These are phyloP conservation scores for Actinia equina DNA, from an alignment of 64 coral and sea anemone genomes.

Conservation along the genomic window DNA sequence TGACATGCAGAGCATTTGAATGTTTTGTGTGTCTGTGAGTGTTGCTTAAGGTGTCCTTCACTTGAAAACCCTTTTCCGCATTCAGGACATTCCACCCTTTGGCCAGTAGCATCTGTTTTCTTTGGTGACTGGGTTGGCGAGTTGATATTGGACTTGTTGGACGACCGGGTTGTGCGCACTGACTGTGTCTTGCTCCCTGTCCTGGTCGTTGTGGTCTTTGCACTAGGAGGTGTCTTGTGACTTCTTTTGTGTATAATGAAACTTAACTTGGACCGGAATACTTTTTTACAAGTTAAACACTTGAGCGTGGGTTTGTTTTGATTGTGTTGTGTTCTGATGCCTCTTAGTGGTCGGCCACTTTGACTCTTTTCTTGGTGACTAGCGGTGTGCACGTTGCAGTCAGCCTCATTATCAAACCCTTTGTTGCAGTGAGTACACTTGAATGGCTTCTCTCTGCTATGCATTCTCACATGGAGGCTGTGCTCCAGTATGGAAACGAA, in stretches of 20 bases:
- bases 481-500: neutral
- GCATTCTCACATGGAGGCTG: conserved; percentile 12
- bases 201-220: neutral
- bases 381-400: neutral
- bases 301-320: neutral
- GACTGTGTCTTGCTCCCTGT: neutral
- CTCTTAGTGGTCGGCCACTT: neutral
- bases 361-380: neutral
- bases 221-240: neutral
- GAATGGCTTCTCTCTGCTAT: conserved; percentile 25
- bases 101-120: neutral
- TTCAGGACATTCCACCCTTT: neutral
- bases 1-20: neutral
- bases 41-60: neutral
- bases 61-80: neutral
- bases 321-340: neutral
- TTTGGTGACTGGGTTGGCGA: neutral
- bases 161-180: neutral
- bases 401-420: conserved; percentile 16
- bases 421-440: conserved; percentile 19
- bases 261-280: neutral
- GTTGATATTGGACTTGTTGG: neutral
- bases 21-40: neutral
- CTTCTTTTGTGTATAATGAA: neutral
- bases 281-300: neutral